Conservation (phyloP, 2,113 vertebrate genomes). For the Poecilia latipinna region DNA sequence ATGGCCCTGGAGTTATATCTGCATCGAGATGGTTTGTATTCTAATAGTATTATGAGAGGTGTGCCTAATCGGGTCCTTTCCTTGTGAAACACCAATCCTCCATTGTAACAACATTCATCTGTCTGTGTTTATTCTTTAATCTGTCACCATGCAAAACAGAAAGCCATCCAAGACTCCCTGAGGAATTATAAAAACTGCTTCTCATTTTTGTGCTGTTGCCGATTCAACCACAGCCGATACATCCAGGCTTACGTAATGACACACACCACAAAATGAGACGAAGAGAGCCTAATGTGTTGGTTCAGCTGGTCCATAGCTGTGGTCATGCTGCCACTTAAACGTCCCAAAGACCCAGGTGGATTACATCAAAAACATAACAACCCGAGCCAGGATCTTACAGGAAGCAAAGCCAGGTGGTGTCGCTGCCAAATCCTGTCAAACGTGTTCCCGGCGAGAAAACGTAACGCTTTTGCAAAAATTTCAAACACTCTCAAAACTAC, state of each 20-base stretch:
- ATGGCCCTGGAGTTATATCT: neutral
- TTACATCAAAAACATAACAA: conserved; percentile 51
- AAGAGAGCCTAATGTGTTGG: conserved; percentile 37
- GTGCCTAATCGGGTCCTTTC: neutral
- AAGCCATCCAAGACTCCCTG: conserved; percentile 3
- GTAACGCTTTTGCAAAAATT: conserved; percentile 39
- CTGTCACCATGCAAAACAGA: conserved; percentile 7
- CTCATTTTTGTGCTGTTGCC: conserved; percentile 36
- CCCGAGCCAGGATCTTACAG: conserved; percentile 37
- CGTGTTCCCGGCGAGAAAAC: conserved; percentile 41
- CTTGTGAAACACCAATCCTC: conserved; percentile 4
- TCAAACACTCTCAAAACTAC: conserved; percentile 44
- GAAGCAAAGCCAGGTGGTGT: conserved; percentile 65
- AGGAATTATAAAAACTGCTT: conserved; percentile 26
- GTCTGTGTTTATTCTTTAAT: neutral
- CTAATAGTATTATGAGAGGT: neutral
- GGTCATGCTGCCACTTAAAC: conserved; percentile 56
- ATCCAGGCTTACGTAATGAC: conserved; percentile 50
- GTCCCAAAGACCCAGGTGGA: conserved; percentile 58
- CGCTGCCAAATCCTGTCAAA: conserved; percentile 64
- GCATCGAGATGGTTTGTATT: neutral
- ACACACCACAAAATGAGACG: conserved; percentile 36
- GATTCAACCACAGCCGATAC: conserved; percentile 48
- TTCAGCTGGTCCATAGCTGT: conserved; percentile 46
- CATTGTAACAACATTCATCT: neutral